Conservation (phyloP, 2,888 invertebrate species). For the Eupithecia tripunctaria region DNA sequence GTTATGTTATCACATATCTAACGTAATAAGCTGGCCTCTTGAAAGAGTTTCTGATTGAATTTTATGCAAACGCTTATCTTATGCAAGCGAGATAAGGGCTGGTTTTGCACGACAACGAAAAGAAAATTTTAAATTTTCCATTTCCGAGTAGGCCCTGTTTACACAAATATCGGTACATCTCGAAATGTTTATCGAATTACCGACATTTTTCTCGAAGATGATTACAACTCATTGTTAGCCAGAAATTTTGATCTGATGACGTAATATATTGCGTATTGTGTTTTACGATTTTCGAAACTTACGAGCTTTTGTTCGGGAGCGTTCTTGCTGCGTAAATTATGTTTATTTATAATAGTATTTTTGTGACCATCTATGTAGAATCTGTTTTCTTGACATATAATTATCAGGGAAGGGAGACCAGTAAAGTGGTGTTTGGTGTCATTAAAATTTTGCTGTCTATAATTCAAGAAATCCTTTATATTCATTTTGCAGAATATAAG, state of each 20-base stretch:
- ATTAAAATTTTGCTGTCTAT: not conserved
- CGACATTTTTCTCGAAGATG: conserved; percentile 49
- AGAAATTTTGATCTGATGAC: conserved; percentile 34
- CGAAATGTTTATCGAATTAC: conserved; percentile 52
- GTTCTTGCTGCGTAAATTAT: conserved; percentile 10
- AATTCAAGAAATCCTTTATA: not conserved
- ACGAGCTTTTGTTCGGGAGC: conserved; percentile 18
- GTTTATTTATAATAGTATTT: conserved; percentile 6
- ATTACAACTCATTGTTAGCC: conserved; percentile 36
- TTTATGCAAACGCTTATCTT: too few species aligned
- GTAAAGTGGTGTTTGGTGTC: not conserved
- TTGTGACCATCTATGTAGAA: conserved; percentile 2
- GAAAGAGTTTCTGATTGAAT: too few species aligned
- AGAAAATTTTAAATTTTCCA: too few species aligned
- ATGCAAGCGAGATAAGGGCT: too few species aligned
- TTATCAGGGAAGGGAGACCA: not conserved
- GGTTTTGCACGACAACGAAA: too few species aligned
- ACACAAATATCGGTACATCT: conserved; percentile 21
- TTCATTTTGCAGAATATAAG: not conserved
- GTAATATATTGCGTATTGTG: conserved; percentile 27
- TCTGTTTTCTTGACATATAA: not conserved
- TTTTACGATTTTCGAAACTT: conserved; percentile 16
- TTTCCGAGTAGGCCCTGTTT: too few species aligned
- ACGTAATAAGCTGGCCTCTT: not conserved
- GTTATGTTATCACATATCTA: not conserved